Percentiles rank a stretch among this genome's conserved stretches.
These are phyloP conservation scores for Connochaetes taurinus DNA, from an alignment of 2,113 vertebrate genomes.

Conservation along the genomic window DNA sequence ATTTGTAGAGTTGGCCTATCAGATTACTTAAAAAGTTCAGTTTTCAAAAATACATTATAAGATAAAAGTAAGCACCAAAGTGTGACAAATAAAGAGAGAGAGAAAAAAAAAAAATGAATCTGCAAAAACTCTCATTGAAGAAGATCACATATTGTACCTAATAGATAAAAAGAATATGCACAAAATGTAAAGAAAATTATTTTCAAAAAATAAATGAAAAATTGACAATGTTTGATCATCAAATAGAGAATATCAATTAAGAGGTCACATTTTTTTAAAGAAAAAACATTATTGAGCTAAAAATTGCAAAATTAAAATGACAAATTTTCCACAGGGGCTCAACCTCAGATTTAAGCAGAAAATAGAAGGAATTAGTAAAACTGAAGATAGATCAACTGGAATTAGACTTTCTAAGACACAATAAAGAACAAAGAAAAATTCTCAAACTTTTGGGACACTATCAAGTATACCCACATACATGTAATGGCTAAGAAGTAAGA, in stretches of 20 bases:
- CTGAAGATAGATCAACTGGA: not conserved
- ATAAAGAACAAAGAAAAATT: not conserved
- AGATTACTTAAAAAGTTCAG: not conserved
- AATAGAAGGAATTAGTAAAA: not conserved
- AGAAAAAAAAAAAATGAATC: not conserved
- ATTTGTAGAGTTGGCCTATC: not conserved
- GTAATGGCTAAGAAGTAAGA: not conserved
- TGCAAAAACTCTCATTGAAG: not conserved
- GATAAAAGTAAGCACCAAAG: not conserved
- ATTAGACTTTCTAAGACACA: not conserved
- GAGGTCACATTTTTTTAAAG: no score
- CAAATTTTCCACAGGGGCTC: not conserved
- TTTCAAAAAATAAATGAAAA: not conserved
- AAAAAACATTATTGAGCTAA: not conserved
- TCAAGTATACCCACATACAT: not conserved
- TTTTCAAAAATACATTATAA: not conserved
- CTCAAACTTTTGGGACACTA: not conserved
- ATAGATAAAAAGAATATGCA: not conserved
- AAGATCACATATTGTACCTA: not conserved
- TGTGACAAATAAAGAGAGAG: not conserved
- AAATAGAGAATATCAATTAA: not conserved
- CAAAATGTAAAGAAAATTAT: not conserved
- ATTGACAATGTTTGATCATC: not conserved
- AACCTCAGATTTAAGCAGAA: not conserved
- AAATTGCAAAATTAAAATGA: not conserved